phyloP scores from a whole-genome alignment of 2,113 vertebrate species.

The Cyrtonyx montezumae region DNA sequence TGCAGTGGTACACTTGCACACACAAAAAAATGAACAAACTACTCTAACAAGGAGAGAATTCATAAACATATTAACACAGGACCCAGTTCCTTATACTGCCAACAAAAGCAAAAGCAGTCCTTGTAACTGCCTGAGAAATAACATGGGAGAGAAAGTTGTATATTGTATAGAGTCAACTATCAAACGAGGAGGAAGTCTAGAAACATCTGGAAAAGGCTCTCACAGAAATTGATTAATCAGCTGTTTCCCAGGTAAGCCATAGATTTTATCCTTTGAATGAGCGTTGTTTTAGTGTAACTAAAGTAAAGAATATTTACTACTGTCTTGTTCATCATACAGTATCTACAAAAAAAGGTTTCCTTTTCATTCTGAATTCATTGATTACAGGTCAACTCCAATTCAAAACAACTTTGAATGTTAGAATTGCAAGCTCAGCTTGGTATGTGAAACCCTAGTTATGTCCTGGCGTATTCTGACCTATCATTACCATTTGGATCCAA shows the following conservation, averaged over 20 bases:
- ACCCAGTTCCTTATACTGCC: neutral
- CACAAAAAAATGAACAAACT: neutral
- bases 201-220: neutral
- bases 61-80: neutral
- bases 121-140: neutral
- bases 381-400: neutral
- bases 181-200: neutral
- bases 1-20: neutral
- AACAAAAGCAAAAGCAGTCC: neutral
- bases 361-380: neutral
- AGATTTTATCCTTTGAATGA: neutral
- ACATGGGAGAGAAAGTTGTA: fast-evolving
- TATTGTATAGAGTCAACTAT: fast-evolving
- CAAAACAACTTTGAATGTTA: neutral
- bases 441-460: neutral
- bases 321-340: neutral
- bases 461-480: neutral
- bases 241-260: neutral
- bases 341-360: neutral
- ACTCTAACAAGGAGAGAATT: neutral
- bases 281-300: neutral
- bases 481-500: neutral
- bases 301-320: fast-evolving
- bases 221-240: neutral
- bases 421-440: neutral